A percentile compares a stretch with the other conserved stretches of the same genome.
phyloP scores from a whole-genome alignment of 2,797 vertebrate species.

The Lemur catta region DNA sequence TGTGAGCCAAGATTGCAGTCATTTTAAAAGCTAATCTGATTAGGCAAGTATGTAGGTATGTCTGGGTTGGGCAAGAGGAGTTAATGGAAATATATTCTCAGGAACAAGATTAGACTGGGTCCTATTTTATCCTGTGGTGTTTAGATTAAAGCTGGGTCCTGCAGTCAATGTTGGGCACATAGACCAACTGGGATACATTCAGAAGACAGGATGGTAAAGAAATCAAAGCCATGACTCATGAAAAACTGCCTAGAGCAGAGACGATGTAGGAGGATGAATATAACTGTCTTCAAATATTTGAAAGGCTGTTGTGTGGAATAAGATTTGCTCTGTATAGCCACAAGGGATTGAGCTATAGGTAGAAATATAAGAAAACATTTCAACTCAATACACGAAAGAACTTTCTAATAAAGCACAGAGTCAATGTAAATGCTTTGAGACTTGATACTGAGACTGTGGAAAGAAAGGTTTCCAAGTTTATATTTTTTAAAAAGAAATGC shows the following conservation, averaged over 20 bases:
- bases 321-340: conserved; percentile 33
- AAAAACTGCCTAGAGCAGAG: conserved; percentile 5
- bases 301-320: conserved; percentile 27
- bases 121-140: background rate
- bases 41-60: background rate
- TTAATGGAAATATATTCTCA: background rate
- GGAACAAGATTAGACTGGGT: background rate
- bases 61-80: background rate
- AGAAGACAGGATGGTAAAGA: conserved; percentile 5
- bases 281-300: conserved; percentile 47
- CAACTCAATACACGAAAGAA: conserved; percentile 36
- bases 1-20: background rate
- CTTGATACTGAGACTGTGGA: conserved; percentile 54
- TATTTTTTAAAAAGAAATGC: conserved; percentile 62
- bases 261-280: background rate
- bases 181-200: conserved; percentile 1
- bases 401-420: background rate
- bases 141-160: background rate
- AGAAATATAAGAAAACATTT: conserved; percentile 44
- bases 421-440: background rate
- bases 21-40: background rate
- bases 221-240: conserved; percentile 54
- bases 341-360: conserved; percentile 25
- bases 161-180: background rate
- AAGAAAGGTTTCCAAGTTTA: conserved; percentile 41